phyloP scores from a whole-genome alignment of 2,797 vertebrate species.

The Chelidonichthys spinosus region DNA sequence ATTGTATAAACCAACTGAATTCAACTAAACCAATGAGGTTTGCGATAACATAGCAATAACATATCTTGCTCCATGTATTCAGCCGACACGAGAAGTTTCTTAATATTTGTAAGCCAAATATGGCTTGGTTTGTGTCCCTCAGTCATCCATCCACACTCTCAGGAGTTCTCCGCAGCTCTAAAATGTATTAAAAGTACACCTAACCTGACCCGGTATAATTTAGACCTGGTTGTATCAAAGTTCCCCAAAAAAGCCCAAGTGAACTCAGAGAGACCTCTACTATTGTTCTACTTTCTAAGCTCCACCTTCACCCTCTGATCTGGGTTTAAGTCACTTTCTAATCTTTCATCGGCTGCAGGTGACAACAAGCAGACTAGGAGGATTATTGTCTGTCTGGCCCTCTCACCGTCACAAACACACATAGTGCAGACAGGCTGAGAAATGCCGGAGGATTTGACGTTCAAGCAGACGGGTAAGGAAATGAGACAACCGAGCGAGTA shows the following conservation, averaged over 20 bases:
- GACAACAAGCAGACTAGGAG: slow-evolving; percentile 74
- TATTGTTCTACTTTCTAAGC: slow-evolving; percentile 25
- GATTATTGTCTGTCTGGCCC: slow-evolving; percentile 60
- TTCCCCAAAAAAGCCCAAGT: background rate
- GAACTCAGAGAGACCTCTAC: slow-evolving; percentile 25
- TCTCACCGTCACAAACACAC: slow-evolving; percentile 12
- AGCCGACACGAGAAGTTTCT: slow-evolving; percentile 1
- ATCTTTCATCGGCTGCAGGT: slow-evolving; percentile 69
- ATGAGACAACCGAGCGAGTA: slow-evolving; percentile 41
- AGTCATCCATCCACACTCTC: background rate
- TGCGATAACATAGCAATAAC: too few species aligned
- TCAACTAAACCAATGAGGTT: slow-evolving; percentile 27
- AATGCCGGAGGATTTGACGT: slow-evolving; percentile 35
- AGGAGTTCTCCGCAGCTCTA: background rate
- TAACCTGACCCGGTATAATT: background rate
- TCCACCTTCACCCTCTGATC: slow-evolving; percentile 41
- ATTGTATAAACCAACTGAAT: slow-evolving; percentile 10
- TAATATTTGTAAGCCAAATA: slow-evolving; percentile 10
- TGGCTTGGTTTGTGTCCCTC: background rate
- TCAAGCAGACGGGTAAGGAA: slow-evolving; percentile 42
- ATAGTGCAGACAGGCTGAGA: slow-evolving; percentile 10
- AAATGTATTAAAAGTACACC: background rate
- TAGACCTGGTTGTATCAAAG: background rate
- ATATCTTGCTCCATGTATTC: slow-evolving; percentile 9
- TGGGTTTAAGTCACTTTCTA: slow-evolving; percentile 63